Conservation (phyloP, 2,113 vertebrate species). For the Gallinago media region DNA sequence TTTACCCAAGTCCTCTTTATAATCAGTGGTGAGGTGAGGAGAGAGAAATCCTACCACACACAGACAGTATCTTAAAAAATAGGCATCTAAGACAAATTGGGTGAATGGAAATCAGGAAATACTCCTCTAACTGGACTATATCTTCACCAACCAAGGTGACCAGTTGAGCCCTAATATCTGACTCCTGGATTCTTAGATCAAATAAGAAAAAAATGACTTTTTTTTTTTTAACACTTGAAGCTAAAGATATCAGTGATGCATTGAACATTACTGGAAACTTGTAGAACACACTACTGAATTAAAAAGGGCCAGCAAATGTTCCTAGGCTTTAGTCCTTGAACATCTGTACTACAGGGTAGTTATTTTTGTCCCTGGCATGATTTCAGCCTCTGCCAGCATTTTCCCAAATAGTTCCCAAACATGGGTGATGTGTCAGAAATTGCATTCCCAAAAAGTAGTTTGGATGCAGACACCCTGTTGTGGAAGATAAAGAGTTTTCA, state of each 20-base stretch:
- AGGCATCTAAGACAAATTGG: background rate
- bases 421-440: background rate
- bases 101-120: background rate
- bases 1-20: background rate
- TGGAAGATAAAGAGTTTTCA: background rate
- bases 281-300: background rate
- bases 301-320: background rate
- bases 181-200: background rate
- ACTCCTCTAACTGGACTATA: background rate
- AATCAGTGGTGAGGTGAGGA: background rate
- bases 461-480: background rate
- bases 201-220: background rate
- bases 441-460: background rate
- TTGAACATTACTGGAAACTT: background rate
- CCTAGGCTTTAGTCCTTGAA: background rate
- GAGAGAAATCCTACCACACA: background rate
- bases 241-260: background rate
- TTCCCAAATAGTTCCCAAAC: background rate
- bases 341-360: fast-evolving
- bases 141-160: background rate
- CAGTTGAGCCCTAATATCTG: background rate
- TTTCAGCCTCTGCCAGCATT: background rate
- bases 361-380: background rate
- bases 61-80: background rate
- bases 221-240: background rate